Evolutionary conservation across 2,113 vertebrate genomes (phyloP).

Genomic region (Chitala chitala): DNA sequence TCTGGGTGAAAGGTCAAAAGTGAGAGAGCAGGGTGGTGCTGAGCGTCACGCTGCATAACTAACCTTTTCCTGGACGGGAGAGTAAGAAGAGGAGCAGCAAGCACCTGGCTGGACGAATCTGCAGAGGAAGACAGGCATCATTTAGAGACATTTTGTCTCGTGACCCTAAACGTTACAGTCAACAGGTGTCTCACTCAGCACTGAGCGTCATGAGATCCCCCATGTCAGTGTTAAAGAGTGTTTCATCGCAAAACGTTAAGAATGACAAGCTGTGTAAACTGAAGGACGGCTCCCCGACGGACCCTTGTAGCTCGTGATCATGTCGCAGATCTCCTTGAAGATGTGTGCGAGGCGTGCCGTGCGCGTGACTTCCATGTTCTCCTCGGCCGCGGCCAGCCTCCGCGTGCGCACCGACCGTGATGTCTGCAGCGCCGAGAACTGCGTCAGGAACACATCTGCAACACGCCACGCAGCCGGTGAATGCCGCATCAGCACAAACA

Average conservation of each 20-base stretch:
- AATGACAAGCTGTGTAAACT: not conserved
- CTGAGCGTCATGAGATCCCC: too few species aligned
- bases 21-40: not conserved
- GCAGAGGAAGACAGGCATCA: constrained; percentile 19
- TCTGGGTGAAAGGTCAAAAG: not conserved
- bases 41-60: constrained; percentile 29
- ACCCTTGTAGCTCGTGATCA: constrained; percentile 96
- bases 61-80: constrained; percentile 85
- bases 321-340: constrained; percentile 97
- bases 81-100: constrained; percentile 54
- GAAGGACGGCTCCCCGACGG: constrained; percentile 3
- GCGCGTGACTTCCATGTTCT: constrained; percentile 92
- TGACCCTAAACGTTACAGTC: too few species aligned
- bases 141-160: not conserved
- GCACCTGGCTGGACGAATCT: constrained; percentile 84
- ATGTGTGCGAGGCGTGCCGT: constrained; percentile 94
- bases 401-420: constrained; percentile 88
- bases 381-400: constrained; percentile 86
- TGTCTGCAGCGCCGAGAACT: constrained; percentile 96
- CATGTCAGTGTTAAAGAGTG: too few species aligned
- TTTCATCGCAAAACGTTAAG: not conserved
- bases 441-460: constrained; percentile 96
- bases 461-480: constrained; percentile 11
- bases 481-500: not conserved
- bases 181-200: too few species aligned